Evolutionary conservation across 1,140 invertebrate species (phyloP).

Genomic region (Drosophila aff.): DNA sequence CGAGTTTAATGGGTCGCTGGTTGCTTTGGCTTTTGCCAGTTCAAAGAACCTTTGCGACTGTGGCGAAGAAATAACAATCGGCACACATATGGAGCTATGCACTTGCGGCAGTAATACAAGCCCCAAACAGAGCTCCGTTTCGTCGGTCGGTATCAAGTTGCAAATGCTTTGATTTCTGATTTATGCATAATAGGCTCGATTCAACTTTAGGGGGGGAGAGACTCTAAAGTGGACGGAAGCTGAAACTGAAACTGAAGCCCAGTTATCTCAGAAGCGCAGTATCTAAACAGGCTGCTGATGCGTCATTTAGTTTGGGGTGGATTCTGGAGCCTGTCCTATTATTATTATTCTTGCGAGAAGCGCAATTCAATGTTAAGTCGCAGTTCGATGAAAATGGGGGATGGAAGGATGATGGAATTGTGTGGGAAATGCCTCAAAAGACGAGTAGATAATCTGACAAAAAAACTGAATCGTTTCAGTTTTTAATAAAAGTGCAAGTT

Average conservation of each 20-base stretch:
- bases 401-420: slow-evolving; percentile 6
- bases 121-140: slow-evolving; percentile 26
- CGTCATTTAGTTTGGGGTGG: slow-evolving; percentile 51
- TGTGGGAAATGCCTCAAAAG: slow-evolving; percentile 3
- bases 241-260: not conserved
- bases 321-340: slow-evolving; percentile 20
- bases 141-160: slow-evolving; percentile 18
- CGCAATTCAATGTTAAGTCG: slow-evolving; percentile 43
- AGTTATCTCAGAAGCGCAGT: slow-evolving; percentile 27
- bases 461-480: not conserved
- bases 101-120: slow-evolving; percentile 26
- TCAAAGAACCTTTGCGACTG: slow-evolving; percentile 30
- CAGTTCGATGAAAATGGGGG: slow-evolving; percentile 27
- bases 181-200: slow-evolving; percentile 28
- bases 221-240: slow-evolving; percentile 1
- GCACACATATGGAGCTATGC: slow-evolving; percentile 1
- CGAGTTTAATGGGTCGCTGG: slow-evolving; percentile 14
- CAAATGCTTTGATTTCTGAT: slow-evolving; percentile 41
- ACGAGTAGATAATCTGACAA: not conserved
- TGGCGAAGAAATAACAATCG: slow-evolving; percentile 13
- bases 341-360: slow-evolving; percentile 13
- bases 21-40: slow-evolving; percentile 3
- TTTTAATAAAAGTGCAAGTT: slow-evolving; percentile 8
- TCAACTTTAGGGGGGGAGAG: slow-evolving; percentile 1
- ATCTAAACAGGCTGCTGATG: slow-evolving; percentile 23